Evolutionary conservation across 2,888 invertebrate species (phyloP).

Genomic region (Eilema sororculum): DNA sequence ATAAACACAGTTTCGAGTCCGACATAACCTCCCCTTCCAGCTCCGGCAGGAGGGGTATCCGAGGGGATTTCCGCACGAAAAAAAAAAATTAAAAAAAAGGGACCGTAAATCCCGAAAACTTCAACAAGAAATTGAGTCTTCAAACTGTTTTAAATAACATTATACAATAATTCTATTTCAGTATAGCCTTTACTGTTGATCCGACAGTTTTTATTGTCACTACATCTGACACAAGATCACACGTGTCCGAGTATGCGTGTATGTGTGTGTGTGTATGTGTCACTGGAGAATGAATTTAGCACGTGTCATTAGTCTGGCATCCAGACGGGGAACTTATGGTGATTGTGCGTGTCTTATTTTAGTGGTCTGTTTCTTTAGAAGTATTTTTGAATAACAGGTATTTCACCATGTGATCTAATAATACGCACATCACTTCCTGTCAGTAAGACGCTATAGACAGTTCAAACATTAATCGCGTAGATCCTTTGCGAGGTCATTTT

Average conservation of each 20-base stretch:
- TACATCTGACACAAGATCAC: slow-evolving; percentile 37
- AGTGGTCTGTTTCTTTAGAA: slow-evolving; percentile 15
- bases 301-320: slow-evolving; percentile 39
- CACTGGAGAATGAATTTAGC: slow-evolving; percentile 37
- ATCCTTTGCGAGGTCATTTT: neutral
- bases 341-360: slow-evolving; percentile 27
- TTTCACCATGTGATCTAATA: slow-evolving; percentile 10
- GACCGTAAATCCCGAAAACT: neutral
- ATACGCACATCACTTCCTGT: slow-evolving; percentile 12
- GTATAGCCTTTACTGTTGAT: slow-evolving; percentile 21
- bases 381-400: slow-evolving; percentile 12
- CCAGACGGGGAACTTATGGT: slow-evolving; percentile 32
- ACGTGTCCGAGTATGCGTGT: slow-evolving; percentile 25
- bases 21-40: no score
- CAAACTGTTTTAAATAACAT: neutral
- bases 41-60: no score
- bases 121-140: neutral
- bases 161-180: slow-evolving; percentile 16
- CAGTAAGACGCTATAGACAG: slow-evolving; percentile 8
- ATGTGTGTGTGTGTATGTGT: neutral
- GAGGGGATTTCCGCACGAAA: no score
- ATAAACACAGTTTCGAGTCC: no score
- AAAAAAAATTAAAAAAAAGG: neutral
- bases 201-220: slow-evolving; percentile 47
- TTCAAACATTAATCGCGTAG: neutral